Evolutionary conservation across 2,888 invertebrate genomes (phyloP), one percentile per base, ranked within the genome.

Genomic region (Unio pictorum): DNA sequence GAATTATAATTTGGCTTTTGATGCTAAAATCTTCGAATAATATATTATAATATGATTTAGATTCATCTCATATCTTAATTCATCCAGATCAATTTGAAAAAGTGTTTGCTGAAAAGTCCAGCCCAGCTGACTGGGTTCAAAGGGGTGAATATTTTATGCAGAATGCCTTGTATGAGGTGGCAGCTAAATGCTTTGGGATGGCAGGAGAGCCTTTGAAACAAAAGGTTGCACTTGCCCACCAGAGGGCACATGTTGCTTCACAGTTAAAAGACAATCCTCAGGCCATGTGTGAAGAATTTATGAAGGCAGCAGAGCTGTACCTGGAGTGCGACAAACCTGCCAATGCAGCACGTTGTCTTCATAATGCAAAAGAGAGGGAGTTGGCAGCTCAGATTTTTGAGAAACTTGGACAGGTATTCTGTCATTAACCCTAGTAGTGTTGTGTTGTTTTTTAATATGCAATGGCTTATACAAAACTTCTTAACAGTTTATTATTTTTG

Each of bases 91-190:
- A 75, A 11, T 67, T 73, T 55, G 76, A 78, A 61, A 74, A 75
- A 15, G 76, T 83, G 68, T 86, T 87, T 78, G 85, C 86, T 0
- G 82, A 84, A 69, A 80, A 79, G 58, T 87, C 87, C 15, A 82
- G 73, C 18, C 30, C 66, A 4, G 74, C 75, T 4, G 83, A 86
- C 67, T 87, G 87, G 87, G 66, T 79, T 58, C 71, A 77, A 57
- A 71, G 84, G 28, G 87, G 85, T 3, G 83, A 86, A n/a, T 81
- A 84, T 20, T 84, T 86, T 71, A 83, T 82, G 81, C 74, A 74
- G 26, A 81, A 82, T 28, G 76, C 75, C 3, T 72, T 85, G 69
- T 87, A 84, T 68, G 75, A 78, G n/a, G 81, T 85, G 8, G 87
- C 87, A 8, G 85, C 86, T 26, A 87, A 85, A 68, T 87, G 87